Evolutionary conservation across 2,113 vertebrate species (phyloP), one percentile per base, ranked within the genome.

Genomic region (Solea solea): DNA sequence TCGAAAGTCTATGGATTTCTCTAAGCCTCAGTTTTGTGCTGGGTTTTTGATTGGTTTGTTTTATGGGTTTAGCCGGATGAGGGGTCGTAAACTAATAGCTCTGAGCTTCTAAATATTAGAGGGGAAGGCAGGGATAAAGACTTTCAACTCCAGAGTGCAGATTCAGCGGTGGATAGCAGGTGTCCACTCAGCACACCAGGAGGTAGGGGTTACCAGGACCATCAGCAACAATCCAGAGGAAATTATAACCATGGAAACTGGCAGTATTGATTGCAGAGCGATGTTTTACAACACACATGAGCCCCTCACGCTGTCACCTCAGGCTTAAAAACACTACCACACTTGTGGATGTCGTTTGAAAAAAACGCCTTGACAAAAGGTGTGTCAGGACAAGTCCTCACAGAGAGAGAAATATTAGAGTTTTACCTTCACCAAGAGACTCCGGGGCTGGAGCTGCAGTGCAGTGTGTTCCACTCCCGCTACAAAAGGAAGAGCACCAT

Each of bases 1-100:
- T 55, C 69, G 77, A 89, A 86, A 89, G 77, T 67, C 89, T 81
- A 60, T 79, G 82, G 78, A 82, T 87, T 85, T 86, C 68, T 82
- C 64, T 80, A 72, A 84, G 80, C 85, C 74, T 52, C 39, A 7
- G 57, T 82, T 83, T 80, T 81, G 75, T 65, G 55, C 77, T 51
- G 59, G 66, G 58, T 25, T 56, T 76, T 85, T 84, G 86, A 89
- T 89, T 88, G 82, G 88, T 89, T 86, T 89, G 72, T 76, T 89
- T 90, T 86, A 81, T 77, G 59, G 82, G 83, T 82, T 80, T 74
- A 82, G 70, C 57, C 60, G 84, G 70, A 81, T 76, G 72, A 80
- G 64, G 48, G 40, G 60, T 59, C 71, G 77, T 78, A 81, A 88
- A 80, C 76, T 78, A 85, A 88, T 86, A 83, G 78, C 81, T 69